Base-by-base conservation (phyloP, 2,888 invertebrate genomes). In the Automeris io region DNA sequence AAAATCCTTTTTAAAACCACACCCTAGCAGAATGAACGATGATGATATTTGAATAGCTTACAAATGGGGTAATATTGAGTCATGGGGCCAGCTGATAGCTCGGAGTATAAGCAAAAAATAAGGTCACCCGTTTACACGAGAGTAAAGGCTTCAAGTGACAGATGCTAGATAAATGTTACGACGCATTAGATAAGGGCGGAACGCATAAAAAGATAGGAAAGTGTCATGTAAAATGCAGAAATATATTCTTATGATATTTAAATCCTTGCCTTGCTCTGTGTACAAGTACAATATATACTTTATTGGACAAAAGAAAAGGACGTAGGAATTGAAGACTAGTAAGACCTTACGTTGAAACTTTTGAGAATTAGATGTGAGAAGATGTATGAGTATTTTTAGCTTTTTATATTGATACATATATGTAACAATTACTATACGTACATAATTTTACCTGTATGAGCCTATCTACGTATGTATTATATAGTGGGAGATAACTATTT, bases 151-250 rank as follows among this genome's bases (percentile, higher is more conserved):
- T 80, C 75, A 81, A 81, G 76, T 81, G 82, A 82, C 82, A 81
- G 77, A 82, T 80, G 72, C 76, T 79, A 82, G 83, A 83, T 83
- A 83, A 82, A 83, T 82, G 79, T 78, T 74, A 80, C 78, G 71
- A 68, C 76, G 65, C 65, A 60, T 70, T 66, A 78, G 78, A 81
- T 79, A 78, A 73, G 74, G 73, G 65, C 58, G 59, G 55, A 65
- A 46, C 66, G 64, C 65, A 69, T 67, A 70, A 70, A 79, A 71
- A 70, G 58, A 52, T 60, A 57, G 58, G 50, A 54, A 57, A 61
- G 56, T 52, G 50, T 58, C 53, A 53, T 51, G 51, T 57, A 66
- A 68, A 67, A 67, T 67, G 56, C 64, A 61, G 62, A 60, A 43
- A 7, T 26, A 26, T 13, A 8, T 2, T 26, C 16, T 16, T 3